Evolutionary conservation across 2,797 vertebrate species (phyloP).

Genomic region (Myiotriccus ornatus): DNA sequence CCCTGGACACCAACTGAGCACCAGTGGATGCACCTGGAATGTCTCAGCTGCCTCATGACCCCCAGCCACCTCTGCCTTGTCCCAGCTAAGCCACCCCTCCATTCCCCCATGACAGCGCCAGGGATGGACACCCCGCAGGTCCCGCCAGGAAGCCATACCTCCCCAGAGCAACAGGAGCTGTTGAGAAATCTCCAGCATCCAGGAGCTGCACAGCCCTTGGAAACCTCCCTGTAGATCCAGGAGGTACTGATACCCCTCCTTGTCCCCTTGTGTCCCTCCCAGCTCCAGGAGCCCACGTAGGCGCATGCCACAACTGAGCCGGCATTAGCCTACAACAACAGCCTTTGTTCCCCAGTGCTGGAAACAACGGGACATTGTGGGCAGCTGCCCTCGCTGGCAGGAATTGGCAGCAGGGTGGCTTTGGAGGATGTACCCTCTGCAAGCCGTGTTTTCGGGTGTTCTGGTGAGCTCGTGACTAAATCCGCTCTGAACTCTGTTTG

Average conservation of each 20-base stretch:
- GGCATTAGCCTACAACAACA: not conserved
- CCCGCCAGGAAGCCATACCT: not conserved
- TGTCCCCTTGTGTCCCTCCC: accelerated
- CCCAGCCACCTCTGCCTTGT: not conserved
- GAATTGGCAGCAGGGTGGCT: not conserved
- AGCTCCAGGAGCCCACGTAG: not conserved
- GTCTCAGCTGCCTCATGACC: not conserved
- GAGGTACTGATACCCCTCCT: not conserved
- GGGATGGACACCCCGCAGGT: accelerated
- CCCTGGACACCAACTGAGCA: accelerated
- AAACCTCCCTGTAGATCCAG: not conserved
- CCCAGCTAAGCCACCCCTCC: not conserved
- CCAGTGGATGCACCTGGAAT: accelerated
- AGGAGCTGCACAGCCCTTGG: not conserved
- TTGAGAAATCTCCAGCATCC: not conserved
- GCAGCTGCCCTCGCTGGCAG: not conserved
- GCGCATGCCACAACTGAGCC: not conserved
- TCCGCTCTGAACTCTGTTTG: not conserved
- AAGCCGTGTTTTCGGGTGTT: not conserved
- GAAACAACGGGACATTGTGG: constrained; percentile 51
- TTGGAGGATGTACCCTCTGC: not conserved
- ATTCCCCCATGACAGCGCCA: accelerated
- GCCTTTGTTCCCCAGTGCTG: not conserved
- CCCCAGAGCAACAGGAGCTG: not conserved
- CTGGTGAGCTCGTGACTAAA: not conserved